Base-by-base conservation (phyloP, 2,888 invertebrate species). In the Gymnoscelis rufifasciata region DNA sequence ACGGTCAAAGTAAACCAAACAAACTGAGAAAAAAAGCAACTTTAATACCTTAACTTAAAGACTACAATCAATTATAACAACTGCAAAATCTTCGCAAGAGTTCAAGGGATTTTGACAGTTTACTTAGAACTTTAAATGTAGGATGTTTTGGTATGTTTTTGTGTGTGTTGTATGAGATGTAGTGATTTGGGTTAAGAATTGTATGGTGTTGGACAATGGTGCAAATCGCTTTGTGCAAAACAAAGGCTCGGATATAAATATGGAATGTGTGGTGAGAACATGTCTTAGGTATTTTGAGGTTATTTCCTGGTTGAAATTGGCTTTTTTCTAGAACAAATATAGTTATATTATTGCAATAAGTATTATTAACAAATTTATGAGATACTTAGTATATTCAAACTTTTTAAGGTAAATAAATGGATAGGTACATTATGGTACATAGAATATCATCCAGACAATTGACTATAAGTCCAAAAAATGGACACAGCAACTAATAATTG, bases 141-240 rank as follows among this genome's bases (percentile, higher is more conserved):
- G 0, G 6, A 0, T n/a, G 0, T 0, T 13, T 52, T 66, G 43
- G 55, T 50, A 30, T 3, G 47, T 30, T 51, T 39, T 36, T 14
- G 7, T 14, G 23, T 51, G 38, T 23, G 38, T n/a, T n/a, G 49
- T 31, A 11, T 49, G 43, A 47, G 31, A 42, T 43, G 40, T 51
- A 56, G 62, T 58, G 63, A 66, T 70, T 69, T 60, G 57, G 68
- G 66, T 60, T 64, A 56, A 51, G 54, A 58, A 57, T 66, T 61
- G 64, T 66, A 63, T 60, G 56, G 58, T 52, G 57, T 43, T 47
- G 57, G 67, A 74, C 74, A 75, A 75, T 72, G 67, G 65, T 61
- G 62, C 48, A 58, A 62, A 66, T 69, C 61, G 57, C 56, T 47
- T 54, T 57, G 54, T 52, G 45, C 23, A 42, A 40, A 44, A 54